phyloP scores from a whole-genome alignment of 2,888 invertebrate genomes.

The Conomelus anceps region DNA sequence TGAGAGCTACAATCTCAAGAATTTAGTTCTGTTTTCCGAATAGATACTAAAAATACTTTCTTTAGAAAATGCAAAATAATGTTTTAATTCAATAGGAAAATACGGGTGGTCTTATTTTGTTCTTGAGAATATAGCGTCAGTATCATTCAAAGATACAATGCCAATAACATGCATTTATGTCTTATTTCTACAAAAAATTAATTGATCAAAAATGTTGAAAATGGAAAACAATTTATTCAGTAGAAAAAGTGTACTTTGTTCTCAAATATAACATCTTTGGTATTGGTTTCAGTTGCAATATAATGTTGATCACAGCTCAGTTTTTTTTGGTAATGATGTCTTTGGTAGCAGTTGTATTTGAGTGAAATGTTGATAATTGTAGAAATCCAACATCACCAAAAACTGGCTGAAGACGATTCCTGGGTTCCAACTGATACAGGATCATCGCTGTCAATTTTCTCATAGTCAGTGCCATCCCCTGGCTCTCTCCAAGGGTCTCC shows the following conservation, averaged over 20 bases:
- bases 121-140: no score
- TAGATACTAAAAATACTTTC: no score
- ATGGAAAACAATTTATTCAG: background rate
- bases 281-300: background rate
- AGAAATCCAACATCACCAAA: slow-evolving; percentile 4
- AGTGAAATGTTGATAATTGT: no score
- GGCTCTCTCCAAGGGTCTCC: background rate
- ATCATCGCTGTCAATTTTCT: background rate
- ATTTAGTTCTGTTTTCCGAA: no score
- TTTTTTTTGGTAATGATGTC: background rate
- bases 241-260: background rate
- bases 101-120: no score
- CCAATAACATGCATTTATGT: no score
- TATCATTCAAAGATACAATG: no score
- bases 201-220: background rate
- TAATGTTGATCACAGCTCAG: background rate
- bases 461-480: background rate
- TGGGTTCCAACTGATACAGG: background rate
- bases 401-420: background rate
- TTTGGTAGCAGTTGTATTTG: background rate
- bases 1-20: no score
- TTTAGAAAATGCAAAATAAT: no score
- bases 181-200: no score
- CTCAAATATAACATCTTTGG: background rate
- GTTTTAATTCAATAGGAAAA: no score